A percentile compares a stretch with the other conserved stretches of the same genome.
Conservation (phyloP, 1,140 invertebrate genomes). For the Platyscapa corneri region DNA sequence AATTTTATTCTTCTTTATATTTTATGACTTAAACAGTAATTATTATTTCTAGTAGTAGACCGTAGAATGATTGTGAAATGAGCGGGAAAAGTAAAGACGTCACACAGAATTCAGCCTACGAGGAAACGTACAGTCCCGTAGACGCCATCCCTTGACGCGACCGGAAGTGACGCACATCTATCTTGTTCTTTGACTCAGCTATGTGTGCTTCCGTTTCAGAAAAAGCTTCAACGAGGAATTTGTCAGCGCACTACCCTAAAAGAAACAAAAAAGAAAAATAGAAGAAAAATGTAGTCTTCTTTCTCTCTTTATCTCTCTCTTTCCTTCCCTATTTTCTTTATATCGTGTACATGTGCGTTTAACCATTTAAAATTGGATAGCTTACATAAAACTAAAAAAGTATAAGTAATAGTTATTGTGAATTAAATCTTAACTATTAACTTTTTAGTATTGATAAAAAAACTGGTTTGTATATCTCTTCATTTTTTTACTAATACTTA, state of each 20-base stretch:
- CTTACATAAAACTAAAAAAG: no score
- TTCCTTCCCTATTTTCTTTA: not conserved
- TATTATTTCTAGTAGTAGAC: slow-evolving; percentile 70
- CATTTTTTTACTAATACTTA: not conserved
- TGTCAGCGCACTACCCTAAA: not conserved
- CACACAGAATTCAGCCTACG: not conserved
- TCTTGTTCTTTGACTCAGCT: slow-evolving; percentile 67
- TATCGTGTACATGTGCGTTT: no score
- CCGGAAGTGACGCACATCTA: slow-evolving; percentile 73
- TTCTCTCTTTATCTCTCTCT: no score
- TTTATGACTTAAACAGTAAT: slow-evolving; percentile 63
- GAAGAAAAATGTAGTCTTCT: no score
- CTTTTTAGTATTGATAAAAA: no score
- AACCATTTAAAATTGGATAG: no score
- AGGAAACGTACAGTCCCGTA: slow-evolving; percentile 63
- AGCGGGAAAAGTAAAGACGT: not conserved
- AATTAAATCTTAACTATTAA: no score
- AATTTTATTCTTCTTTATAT: no score
- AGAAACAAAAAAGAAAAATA: not conserved
- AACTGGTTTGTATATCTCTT: no score
- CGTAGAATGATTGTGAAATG: slow-evolving; percentile 49
- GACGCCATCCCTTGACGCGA: slow-evolving; percentile 72
- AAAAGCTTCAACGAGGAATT: no score
- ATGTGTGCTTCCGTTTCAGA: slow-evolving; percentile 67
- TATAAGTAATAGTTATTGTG: not conserved